A percentile compares a stretch with the other conserved stretches of the same genome.
phyloP scores from a whole-genome alignment of 2,797 vertebrate genomes.

The Pseudochaenichthys georgianus region DNA sequence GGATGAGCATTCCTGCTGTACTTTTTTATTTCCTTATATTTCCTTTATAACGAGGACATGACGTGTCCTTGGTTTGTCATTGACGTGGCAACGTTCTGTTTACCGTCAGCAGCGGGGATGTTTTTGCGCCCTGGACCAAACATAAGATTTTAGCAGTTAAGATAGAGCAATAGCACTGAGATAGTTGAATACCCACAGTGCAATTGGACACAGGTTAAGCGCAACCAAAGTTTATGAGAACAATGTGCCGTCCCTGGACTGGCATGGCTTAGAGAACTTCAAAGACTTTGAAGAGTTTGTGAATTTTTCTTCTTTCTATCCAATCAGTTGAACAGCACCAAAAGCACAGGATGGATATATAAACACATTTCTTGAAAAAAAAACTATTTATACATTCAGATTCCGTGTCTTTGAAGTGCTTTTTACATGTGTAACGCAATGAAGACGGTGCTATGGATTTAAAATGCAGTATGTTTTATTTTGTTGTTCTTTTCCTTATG shows the following conservation, averaged over 20 bases:
- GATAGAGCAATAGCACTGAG: conserved; percentile 47
- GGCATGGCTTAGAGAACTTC: conserved; percentile 75
- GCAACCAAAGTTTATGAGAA: conserved; percentile 77
- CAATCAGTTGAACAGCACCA: conserved; percentile 69
- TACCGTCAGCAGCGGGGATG: conserved; percentile 29
- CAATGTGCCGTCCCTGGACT: conserved; percentile 73
- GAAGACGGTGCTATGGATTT: conserved; percentile 67
- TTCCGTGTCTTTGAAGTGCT: conserved; percentile 73
- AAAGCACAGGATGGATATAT: conserved; percentile 62
- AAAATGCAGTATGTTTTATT: conserved; percentile 39
- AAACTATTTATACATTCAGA: conserved; percentile 66
- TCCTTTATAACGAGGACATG: conserved; percentile 39
- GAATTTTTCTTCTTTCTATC: conserved; percentile 69
- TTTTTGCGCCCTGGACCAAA: conserved; percentile 64
- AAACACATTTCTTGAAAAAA: conserved; percentile 60
- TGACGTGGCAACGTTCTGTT: conserved; percentile 31
- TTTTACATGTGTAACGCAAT: conserved; percentile 70
- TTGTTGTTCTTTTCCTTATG: conserved; percentile 49
- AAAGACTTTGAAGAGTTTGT: conserved; percentile 73
- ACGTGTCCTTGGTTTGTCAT: conserved; percentile 34
- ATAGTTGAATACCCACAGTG: conserved; percentile 59
- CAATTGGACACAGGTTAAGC: conserved; percentile 77
- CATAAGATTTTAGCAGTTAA: conserved; percentile 45
- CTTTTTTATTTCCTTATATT: conserved; percentile 48
- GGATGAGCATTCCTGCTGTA: conserved; percentile 81